A percentile compares a stretch with the other conserved stretches of the same genome.
Evolutionary conservation across 2,797 vertebrate species (phyloP).

Genomic region (Echiichthys vipera): DNA sequence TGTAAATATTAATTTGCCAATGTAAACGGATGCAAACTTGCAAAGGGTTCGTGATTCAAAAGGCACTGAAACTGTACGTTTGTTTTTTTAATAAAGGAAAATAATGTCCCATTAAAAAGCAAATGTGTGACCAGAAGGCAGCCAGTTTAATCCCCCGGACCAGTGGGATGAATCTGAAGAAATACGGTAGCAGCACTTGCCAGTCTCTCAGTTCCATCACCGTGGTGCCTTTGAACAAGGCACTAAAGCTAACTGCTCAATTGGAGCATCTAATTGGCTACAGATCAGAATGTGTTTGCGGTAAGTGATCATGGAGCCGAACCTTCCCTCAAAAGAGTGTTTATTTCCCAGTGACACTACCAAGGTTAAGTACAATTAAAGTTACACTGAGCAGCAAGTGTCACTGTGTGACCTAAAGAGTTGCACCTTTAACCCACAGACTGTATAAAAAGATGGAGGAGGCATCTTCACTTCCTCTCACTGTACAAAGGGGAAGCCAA

Average conservation of each 20-base stretch:
- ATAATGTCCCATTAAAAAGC: background rate
- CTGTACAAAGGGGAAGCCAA: no score
- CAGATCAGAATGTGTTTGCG: background rate
- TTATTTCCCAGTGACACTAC: no score
- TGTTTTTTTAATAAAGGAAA: background rate
- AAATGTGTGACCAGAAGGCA: background rate
- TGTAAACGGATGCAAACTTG: background rate
- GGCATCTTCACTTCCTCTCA: no score
- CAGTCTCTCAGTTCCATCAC: background rate
- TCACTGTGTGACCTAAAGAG: no score
- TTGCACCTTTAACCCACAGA: no score
- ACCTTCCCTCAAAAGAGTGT: no score
- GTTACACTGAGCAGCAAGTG: no score
- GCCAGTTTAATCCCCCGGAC: background rate
- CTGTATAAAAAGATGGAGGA: no score
- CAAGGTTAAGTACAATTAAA: no score
- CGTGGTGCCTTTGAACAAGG: background rate
- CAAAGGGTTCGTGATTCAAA: background rate
- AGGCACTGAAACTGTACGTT: background rate
- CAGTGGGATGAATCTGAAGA: background rate
- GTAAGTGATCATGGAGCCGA: no score
- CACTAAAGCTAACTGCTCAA: background rate
- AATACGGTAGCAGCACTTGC: no score
- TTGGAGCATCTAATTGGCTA: constrained; percentile 1
- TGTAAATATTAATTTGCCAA: background rate